Base-by-base conservation (phyloP, 2,888 invertebrate genomes). In the Catocala fraxini region DNA sequence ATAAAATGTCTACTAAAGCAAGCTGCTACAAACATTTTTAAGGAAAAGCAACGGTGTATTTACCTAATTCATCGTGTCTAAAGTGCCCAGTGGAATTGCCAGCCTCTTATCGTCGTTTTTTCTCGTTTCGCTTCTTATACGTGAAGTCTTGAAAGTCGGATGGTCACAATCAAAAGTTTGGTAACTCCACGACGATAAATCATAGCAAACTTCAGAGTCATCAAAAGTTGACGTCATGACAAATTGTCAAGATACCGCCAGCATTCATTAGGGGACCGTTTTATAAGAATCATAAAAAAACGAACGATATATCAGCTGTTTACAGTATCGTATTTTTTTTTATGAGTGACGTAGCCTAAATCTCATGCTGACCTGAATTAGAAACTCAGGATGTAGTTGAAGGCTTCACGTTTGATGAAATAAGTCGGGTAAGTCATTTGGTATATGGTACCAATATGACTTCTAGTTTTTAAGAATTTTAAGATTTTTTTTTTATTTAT, bases 211-310 rank as follows among this genome's bases (percentile, higher is more conserved):
- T 71, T 59, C 51, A 13, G 51, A 51, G 56, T 75, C 61, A 60
- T 64, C 71, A 63, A 63, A 63, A 61, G 56, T 13, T 33, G 55
- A 34, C 52, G 53, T 48, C 65, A 65, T 71, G 69, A 68, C 69
- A 71, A 68, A 73, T 71, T 71, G 69, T 59, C 42, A 51, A 63
- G 69, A 71, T 75, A 66, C 59, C 58, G 52, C 42, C 15, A 51
- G 43, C 58, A 53, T 58, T 56, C 62, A 62, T 59, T 65, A 62
- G 25, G 51, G 15, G 46, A 51, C 41, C 49, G 51, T 58, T 59
- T 58, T 62, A 55, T 49, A 63, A 54, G 49, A 48, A 55, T n/a
- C 58, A 49, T 63, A 63, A 63, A 59, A 41, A 43, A 33, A 1
- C 6, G 5, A 53, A 51, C 35, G 45, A 48, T 52, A 48, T 56